These are phyloP conservation scores for Ctenoplectra terminalis DNA, from an alignment of 1,140 invertebrate genomes.

Conservation along the genomic window DNA sequence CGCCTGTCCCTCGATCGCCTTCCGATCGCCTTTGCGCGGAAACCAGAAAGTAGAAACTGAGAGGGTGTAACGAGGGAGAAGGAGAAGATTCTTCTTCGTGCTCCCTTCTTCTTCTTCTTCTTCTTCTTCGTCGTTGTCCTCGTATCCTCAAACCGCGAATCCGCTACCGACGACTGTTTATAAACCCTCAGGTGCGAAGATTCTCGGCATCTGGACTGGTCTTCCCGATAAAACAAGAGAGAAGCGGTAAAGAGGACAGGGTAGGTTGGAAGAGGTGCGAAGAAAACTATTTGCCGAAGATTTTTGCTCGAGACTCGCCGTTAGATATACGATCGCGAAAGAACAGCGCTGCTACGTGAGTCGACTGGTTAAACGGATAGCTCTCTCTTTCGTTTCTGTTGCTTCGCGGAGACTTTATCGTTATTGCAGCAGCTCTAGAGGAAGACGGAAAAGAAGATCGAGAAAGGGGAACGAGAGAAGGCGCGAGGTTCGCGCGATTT, in stretches of 20 bases:
- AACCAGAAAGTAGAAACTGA: constrained; percentile 40
- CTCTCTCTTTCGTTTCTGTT: background rate
- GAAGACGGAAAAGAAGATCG: background rate
- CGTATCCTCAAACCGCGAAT: constrained; percentile 29
- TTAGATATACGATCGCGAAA: constrained; percentile 76
- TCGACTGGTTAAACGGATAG: constrained; percentile 59
- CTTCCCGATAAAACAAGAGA: background rate
- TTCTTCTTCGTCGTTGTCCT: background rate
- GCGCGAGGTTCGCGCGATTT: constrained; percentile 25
- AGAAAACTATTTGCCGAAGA: constrained; percentile 75
- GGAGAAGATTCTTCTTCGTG: background rate
- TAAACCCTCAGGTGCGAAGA: constrained; percentile 12
- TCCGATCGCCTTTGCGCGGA: constrained; percentile 12
- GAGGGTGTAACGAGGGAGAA: background rate
- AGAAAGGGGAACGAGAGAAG: too few species aligned
- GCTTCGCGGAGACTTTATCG: constrained; percentile 70
- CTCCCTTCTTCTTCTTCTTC: background rate
- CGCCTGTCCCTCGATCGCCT: constrained; percentile 19
- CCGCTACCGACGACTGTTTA: background rate
- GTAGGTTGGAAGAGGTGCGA: constrained; percentile 69
- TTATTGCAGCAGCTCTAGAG: constrained; percentile 53
- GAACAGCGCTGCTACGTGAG: constrained; percentile 77
- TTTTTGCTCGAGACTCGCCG: constrained; percentile 67
- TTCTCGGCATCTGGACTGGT: background rate
- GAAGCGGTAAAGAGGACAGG: background rate